These are phyloP conservation scores for Ephestia elutella DNA, from an alignment of 1,140 invertebrate genomes.

Conservation along the genomic window DNA sequence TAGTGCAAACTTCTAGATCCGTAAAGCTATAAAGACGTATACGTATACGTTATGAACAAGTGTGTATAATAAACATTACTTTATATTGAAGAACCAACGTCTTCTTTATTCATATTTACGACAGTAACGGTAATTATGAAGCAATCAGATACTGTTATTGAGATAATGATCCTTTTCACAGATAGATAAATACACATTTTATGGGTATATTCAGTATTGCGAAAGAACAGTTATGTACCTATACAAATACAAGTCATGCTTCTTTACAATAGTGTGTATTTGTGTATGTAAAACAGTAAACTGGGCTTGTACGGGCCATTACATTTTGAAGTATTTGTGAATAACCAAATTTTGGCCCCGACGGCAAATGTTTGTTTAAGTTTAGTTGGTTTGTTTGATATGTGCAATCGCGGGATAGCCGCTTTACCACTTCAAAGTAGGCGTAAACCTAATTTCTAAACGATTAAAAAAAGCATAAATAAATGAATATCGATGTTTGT, in stretches of 20 bases:
- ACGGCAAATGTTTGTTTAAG: conserved; percentile 62
- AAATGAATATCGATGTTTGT: no score
- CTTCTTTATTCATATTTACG: no score
- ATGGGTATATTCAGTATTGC: not conserved
- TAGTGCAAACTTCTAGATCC: no score
- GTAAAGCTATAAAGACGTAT: no score
- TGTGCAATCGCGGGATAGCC: conserved; percentile 50
- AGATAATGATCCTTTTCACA: not conserved
- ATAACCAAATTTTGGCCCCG: conserved; percentile 51
- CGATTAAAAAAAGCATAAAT: no score
- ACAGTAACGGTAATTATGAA: no score
- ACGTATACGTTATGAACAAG: no score
- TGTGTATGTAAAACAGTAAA: conserved; percentile 52
- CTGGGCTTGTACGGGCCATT: conserved; percentile 54
- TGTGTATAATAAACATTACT: no score
- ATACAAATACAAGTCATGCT: conserved; percentile 40
- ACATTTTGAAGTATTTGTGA: conserved; percentile 60
- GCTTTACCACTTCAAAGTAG: conserved; percentile 45
- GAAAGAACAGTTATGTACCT: conserved; percentile 32
- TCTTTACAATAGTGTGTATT: conserved; percentile 40
- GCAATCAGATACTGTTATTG: no score
- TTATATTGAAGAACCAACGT: no score
- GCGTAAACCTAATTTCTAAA: not conserved
- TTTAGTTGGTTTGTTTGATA: conserved; percentile 56
- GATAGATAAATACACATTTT: not conserved